These are phyloP conservation scores for Pelobates cultripes DNA, from an alignment of 2,797 vertebrate genomes.

Conservation along the genomic window DNA sequence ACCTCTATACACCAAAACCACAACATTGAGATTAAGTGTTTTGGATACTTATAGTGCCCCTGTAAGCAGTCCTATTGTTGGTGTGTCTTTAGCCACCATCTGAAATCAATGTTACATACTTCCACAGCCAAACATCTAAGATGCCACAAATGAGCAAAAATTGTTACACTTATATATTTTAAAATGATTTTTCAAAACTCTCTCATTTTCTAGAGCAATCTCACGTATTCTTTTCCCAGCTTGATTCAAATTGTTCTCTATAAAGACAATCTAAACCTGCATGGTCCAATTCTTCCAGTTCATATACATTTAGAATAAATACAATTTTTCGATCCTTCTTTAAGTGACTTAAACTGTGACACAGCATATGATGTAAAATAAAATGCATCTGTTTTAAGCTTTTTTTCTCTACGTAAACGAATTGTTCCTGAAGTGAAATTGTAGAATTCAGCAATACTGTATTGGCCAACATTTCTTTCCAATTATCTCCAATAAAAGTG, in stretches of 20 bases:
- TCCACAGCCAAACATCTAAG: slow-evolving; percentile 16
- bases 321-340: slow-evolving; percentile 24
- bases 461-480: no score
- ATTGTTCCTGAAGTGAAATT: no score
- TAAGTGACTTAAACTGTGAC: slow-evolving; percentile 7
- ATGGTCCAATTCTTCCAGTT: slow-evolving; percentile 33
- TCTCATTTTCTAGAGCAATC: slow-evolving; percentile 49
- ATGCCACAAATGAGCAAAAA: slow-evolving; percentile 33
- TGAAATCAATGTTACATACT: slow-evolving; percentile 11
- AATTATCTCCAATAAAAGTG: no score
- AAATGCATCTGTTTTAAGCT: not conserved
- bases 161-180: slow-evolving; percentile 37
- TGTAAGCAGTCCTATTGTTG: no score
- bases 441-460: no score
- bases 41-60: no score
- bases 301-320: slow-evolving; percentile 25
- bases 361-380: not conserved
- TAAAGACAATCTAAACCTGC: slow-evolving; percentile 47
- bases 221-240: slow-evolving; percentile 52
- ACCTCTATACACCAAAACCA: no score
- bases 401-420: no score
- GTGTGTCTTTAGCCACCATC: not conserved
- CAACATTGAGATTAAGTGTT: no score
- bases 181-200: slow-evolving; percentile 43
- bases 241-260: slow-evolving; percentile 54